phyloP scores from a whole-genome alignment of 2,113 vertebrate species.

The Centropus bengalensis region DNA sequence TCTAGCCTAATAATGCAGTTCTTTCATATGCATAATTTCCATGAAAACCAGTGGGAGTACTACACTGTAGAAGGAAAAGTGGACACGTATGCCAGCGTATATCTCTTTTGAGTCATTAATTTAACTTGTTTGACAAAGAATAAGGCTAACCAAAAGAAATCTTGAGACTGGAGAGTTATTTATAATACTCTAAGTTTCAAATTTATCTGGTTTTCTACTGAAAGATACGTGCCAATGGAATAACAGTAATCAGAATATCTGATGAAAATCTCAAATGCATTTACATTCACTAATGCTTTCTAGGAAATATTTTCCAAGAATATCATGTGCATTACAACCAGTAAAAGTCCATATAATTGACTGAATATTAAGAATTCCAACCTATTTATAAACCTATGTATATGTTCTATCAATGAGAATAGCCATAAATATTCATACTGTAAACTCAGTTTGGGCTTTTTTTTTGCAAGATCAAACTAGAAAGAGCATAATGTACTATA shows the following conservation, averaged over 20 bases:
- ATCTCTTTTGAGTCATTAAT: constrained; percentile 2
- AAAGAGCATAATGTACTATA: background rate
- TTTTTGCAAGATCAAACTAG: background rate
- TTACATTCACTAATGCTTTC: background rate
- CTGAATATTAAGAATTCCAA: background rate
- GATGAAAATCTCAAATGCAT: background rate
- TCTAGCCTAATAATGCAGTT: background rate
- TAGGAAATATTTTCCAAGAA: background rate
- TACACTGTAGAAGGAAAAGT: background rate
- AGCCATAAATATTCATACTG: constrained; percentile 4
- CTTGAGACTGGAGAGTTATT: background rate
- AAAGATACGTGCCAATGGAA: background rate
- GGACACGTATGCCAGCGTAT: background rate
- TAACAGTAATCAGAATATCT: background rate
- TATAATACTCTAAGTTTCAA: background rate
- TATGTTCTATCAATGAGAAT: background rate
- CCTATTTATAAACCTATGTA: background rate
- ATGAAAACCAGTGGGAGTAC: background rate
- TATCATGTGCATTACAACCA: background rate
- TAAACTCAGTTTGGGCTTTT: background rate
- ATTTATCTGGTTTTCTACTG: background rate
- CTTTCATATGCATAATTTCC: background rate
- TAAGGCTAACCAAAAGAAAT: background rate
- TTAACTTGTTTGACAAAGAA: background rate
- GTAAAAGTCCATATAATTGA: background rate